Percentiles rank a stretch among this genome's conserved stretches.
Conservation (phyloP, 2,113 vertebrate species). For the Gnathonemus echidnorhynchus region DNA sequence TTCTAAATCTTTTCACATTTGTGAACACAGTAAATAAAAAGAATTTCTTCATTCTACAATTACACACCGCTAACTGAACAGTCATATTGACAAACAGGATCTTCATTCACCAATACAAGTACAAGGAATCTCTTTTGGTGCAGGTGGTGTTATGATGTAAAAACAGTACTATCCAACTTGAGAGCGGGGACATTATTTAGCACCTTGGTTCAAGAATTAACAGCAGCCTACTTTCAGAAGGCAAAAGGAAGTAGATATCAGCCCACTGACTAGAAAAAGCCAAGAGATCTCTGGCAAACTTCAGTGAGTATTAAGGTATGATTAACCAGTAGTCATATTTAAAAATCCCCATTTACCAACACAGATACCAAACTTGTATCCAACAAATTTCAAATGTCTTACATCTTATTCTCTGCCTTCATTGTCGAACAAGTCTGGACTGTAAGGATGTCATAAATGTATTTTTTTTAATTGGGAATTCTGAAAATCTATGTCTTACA, state of each 20-base stretch:
- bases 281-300: background rate
- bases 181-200: background rate
- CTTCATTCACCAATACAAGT: background rate
- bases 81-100: background rate
- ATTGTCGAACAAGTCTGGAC: background rate
- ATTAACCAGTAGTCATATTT: background rate
- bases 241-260: background rate
- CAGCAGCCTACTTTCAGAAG: background rate
- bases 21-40: background rate
- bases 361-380: background rate
- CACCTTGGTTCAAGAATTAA: background rate
- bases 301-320: background rate
- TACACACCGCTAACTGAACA: background rate
- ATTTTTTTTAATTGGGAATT: background rate
- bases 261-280: background rate
- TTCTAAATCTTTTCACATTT: background rate
- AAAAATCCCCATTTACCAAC: background rate
- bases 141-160: background rate
- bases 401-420: background rate
- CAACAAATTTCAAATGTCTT: background rate
- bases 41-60: background rate
- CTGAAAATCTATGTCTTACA: background rate
- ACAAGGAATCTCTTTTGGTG: background rate
- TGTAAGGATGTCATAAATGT: background rate
- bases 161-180: background rate